Base-by-base conservation (phyloP, 30 jellyfish, hydroid and myxozoan genomes). In the Aurelia aurita region DNA sequence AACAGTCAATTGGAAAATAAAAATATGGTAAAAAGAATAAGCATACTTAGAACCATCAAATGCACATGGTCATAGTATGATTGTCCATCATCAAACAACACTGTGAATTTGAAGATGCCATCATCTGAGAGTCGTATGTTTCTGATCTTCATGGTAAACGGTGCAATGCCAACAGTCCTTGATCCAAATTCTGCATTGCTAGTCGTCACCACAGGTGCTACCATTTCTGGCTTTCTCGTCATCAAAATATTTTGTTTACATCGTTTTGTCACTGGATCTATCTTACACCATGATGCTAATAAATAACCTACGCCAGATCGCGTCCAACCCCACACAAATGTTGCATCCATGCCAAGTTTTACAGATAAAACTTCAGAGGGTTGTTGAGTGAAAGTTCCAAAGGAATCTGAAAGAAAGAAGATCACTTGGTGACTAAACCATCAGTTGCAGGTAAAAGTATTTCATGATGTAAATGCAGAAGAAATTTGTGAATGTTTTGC, bases 41-140 rank as follows among this genome's bases (percentile, higher is more conserved):
- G 70, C 93, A 20, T 84, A 84, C 93, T 82, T 39, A 84, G 29
- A 16, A 84, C 93, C 72, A 84, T 74, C 12, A 84, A 64, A 13
- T 64, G 80, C 20, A 84, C 93, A 19, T 81, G 60, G 49, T 72
- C 87, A 59, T 29, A 84, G 28, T 10, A 68, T 68, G 69, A 25
- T 8, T n/a, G 25, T 13, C 93, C 93, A 62, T 59, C 49, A 20
- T 29, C 51, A 46, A 84, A 84, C 15, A 55, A 3, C 3, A 76
- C 87, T 18, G 82, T 29, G 58, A 71, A 68, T 5, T 49, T 73
- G 49, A 43, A 84, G 3, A 39, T 39, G 22, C 93, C 93, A 71
- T 84, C 93, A 47, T 84, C 93, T 62, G 93, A n/a, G 54, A 70
- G 68, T 32, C 72, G 72, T 3, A 84, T 84, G 54, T 62, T 87